Evolutionary conservation across 2,113 vertebrate genomes (phyloP).

Genomic region (Paralichthys olivaceus): DNA sequence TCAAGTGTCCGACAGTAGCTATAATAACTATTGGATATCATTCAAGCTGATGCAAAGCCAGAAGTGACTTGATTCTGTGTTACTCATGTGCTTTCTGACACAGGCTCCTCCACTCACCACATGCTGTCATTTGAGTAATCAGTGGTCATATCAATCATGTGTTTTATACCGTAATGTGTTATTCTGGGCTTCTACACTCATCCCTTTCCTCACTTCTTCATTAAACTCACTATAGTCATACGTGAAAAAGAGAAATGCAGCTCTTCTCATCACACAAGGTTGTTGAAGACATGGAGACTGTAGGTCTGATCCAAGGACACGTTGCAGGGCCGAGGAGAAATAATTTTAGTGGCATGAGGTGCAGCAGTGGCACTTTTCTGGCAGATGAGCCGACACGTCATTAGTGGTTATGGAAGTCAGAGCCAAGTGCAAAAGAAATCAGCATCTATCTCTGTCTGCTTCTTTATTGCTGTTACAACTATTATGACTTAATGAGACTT

Average conservation of each 20-base stretch:
- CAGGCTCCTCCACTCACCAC: neutral
- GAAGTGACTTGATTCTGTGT: neutral
- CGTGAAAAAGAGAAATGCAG: neutral
- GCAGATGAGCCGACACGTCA: conserved; percentile 37
- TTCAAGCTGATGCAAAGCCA: neutral
- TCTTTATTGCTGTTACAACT: conserved; percentile 30
- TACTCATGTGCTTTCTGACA: neutral
- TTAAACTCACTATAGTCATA: conserved; percentile 18
- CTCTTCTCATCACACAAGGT: conserved; percentile 3
- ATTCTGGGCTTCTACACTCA: neutral
- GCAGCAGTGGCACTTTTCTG: conserved; percentile 19
- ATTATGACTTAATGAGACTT: conserved; percentile 43
- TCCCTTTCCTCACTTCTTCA: neutral
- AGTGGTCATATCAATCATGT: conserved; percentile 1
- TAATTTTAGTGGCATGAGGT: conserved; percentile 9
- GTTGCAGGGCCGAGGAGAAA: conserved; percentile 6
- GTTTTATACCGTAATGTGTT: neutral
- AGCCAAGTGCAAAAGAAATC: conserved; percentile 34
- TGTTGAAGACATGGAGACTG: neutral
- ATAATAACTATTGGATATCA: neutral
- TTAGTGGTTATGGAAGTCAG: conserved; percentile 36
- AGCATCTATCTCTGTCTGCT: conserved; percentile 26
- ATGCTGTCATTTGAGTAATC: neutral
- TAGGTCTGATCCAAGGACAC: conserved; percentile 13
- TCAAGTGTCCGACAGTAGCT: neutral